These are phyloP conservation scores for Lepidurus arcticus DNA, from an alignment of 1,140 invertebrate species.

Conservation along the genomic window DNA sequence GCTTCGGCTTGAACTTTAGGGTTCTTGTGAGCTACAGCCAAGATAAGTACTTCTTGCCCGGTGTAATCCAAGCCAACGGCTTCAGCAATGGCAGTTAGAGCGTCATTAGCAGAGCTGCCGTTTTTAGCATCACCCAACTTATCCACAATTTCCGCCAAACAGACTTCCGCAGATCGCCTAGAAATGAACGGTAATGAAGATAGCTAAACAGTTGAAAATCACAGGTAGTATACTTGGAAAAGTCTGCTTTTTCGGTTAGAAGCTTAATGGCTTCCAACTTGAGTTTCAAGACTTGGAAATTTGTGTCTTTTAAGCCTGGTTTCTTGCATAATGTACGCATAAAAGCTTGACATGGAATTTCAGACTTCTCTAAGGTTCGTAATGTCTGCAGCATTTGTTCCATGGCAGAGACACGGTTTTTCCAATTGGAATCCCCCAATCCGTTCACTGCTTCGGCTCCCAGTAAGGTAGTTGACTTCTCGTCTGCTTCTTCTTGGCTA, in stretches of 20 bases:
- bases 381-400: slow-evolving; percentile 63
- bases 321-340: slow-evolving; percentile 71
- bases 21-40: slow-evolving; percentile 79
- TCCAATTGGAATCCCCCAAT: slow-evolving; percentile 76
- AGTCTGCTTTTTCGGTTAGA: slow-evolving; percentile 66
- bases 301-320: slow-evolving; percentile 86
- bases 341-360: slow-evolving; percentile 67
- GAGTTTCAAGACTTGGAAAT: slow-evolving; percentile 85
- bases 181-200: slow-evolving; percentile 36
- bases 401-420: slow-evolving; percentile 68
- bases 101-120: slow-evolving; percentile 59
- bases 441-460: slow-evolving; percentile 58
- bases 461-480: slow-evolving; percentile 58
- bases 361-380: slow-evolving; percentile 55
- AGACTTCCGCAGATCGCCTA: slow-evolving; percentile 65
- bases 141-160: slow-evolving; percentile 71
- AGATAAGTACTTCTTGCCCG: slow-evolving; percentile 60
- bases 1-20: slow-evolving; percentile 85
- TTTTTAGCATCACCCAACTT: slow-evolving; percentile 82
- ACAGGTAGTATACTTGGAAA: slow-evolving; percentile 56
- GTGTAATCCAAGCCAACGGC: slow-evolving; percentile 69
- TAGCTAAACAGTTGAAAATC: neutral
- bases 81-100: slow-evolving; percentile 68
- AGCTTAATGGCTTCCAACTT: slow-evolving; percentile 70
- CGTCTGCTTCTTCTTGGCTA: slow-evolving; percentile 63